Evolutionary conservation across 2,888 invertebrate species (phyloP).

Genomic region (Mythimna vitellina): DNA sequence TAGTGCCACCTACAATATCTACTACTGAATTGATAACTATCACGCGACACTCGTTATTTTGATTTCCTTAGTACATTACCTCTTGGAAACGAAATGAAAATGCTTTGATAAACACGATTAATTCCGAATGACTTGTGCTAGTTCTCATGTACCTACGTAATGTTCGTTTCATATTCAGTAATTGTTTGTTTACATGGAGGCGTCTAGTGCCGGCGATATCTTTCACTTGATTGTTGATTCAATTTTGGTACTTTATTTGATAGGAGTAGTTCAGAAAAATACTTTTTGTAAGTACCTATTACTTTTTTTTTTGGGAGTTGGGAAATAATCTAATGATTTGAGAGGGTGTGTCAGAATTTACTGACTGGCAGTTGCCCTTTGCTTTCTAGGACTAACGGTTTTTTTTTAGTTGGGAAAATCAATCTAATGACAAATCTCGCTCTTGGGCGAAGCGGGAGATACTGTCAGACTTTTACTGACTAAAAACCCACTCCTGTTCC

Average conservation of each 20-base stretch:
- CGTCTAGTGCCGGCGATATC: constrained; percentile 44
- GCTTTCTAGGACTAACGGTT: no score
- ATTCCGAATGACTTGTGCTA: constrained; percentile 76
- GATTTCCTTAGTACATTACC: constrained; percentile 82
- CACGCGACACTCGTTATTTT: constrained; percentile 86
- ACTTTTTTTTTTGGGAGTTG: background rate
- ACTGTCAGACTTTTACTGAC: no score
- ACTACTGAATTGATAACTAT: constrained; percentile 74
- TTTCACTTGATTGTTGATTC: constrained; percentile 58
- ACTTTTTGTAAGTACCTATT: background rate
- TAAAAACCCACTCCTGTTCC: no score
- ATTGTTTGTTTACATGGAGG: constrained; percentile 75
- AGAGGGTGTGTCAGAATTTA: no score
- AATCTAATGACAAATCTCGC: no score
- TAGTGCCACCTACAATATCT: constrained; percentile 67
- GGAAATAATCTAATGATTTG: no score
- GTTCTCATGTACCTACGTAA: constrained; percentile 64
- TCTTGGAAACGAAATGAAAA: constrained; percentile 81
- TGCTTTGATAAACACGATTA: constrained; percentile 81
- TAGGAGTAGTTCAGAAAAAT: background rate
- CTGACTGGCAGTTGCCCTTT: no score
- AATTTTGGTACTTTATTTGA: constrained; percentile 41
- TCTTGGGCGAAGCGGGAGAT: no score
- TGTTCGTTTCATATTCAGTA: constrained; percentile 72
- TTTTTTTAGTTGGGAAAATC: no score